Conservation (phyloP, 1,140 invertebrate genomes). For the Anastatus disparis region DNA sequence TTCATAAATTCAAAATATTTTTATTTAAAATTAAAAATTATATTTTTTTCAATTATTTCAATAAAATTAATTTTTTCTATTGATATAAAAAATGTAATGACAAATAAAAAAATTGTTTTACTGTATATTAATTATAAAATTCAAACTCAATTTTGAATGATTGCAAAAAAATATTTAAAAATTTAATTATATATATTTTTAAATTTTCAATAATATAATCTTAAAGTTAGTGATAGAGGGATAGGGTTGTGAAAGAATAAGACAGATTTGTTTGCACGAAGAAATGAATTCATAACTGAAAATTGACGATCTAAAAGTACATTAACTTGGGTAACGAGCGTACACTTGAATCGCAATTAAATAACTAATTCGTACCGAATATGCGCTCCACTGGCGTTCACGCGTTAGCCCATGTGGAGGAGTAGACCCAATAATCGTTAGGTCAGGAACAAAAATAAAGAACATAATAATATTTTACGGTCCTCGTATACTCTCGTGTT, state of each 20-base stretch:
- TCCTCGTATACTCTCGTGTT: conserved; percentile 31
- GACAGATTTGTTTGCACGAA: conserved; percentile 46
- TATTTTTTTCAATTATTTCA: no score
- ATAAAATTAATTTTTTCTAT: no score
- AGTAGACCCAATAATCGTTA: conserved; percentile 34
- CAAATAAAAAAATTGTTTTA: conserved; percentile 40
- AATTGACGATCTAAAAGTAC: conserved; percentile 60
- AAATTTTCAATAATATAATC: conserved; percentile 26
- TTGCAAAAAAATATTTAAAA: no score
- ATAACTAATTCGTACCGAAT: conserved; percentile 40
- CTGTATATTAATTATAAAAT: no score
- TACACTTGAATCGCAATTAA: conserved; percentile 48
- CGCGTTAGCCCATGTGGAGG: conserved; percentile 33
- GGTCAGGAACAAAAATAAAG: conserved; percentile 43
- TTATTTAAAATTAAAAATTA: no score
- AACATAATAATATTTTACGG: no score
- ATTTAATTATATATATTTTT: no score
- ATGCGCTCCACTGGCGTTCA: conserved; percentile 32
- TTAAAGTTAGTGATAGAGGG: background rate
- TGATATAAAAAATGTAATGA: no score
- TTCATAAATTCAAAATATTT: no score
- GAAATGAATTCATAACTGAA: conserved; percentile 62
- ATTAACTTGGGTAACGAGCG: conserved; percentile 58
- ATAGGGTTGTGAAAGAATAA: conserved; percentile 35
- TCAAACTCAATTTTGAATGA: no score